phyloP scores from a whole-genome alignment of 1,140 invertebrate genomes.

The Calliopsis andreniformis region DNA sequence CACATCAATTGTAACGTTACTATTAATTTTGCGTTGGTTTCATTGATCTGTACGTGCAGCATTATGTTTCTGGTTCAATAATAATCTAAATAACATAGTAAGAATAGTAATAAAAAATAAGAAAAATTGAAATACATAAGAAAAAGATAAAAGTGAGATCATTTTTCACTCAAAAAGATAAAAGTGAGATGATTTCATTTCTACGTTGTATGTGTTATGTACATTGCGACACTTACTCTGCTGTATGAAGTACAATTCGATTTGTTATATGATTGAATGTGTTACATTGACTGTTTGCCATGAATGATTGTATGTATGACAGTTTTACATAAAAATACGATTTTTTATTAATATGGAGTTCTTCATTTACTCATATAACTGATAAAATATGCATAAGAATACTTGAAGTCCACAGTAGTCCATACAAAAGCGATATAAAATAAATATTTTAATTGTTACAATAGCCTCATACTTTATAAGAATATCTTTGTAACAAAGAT shows the following conservation, averaged over 20 bases:
- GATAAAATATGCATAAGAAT: background rate
- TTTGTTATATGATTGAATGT: background rate
- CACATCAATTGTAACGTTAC: background rate
- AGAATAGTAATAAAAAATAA: background rate
- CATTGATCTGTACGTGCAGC: background rate
- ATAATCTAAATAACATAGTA: background rate
- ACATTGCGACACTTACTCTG: background rate
- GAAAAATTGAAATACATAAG: background rate
- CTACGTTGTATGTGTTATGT: background rate
- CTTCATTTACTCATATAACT: constrained; percentile 13
- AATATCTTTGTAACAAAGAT: too few relatives aligned
- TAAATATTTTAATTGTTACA: too few relatives aligned
- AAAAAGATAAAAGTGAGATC: background rate
- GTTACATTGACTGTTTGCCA: constrained; percentile 1
- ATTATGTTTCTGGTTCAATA: background rate
- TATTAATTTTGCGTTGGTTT: background rate
- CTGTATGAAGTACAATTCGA: constrained; percentile 5
- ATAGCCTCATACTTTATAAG: too few relatives aligned
- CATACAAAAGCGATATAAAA: too few relatives aligned
- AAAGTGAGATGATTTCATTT: background rate
- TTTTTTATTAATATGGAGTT: constrained; percentile 9
- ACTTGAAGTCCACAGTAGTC: too few relatives aligned
- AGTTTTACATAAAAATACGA: constrained; percentile 47
- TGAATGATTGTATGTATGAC: constrained; percentile 6
- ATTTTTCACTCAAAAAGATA: too few relatives aligned